phyloP scores from a whole-genome alignment of 1,140 invertebrate genomes.

The Caenorhabditis inopinata region DNA sequence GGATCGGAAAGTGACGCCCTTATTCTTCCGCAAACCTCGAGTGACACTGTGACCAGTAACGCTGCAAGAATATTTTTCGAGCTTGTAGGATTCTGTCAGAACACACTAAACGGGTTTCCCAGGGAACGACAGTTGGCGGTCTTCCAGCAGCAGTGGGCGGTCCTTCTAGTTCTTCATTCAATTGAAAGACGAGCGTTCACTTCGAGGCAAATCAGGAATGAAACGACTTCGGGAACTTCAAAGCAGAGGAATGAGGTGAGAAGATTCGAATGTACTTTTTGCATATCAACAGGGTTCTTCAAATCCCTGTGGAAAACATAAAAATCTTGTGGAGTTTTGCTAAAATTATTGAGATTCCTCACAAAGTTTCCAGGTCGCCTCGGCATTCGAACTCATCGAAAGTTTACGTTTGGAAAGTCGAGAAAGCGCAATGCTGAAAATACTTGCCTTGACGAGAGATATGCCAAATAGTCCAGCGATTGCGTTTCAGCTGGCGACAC shows the following conservation, averaged over 20 bases:
- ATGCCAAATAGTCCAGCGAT: background rate
- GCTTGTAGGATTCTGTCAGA: constrained; percentile 13
- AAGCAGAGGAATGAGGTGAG: background rate
- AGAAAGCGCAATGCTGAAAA: constrained; percentile 7
- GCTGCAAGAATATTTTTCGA: constrained; percentile 42
- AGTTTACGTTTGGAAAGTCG: background rate
- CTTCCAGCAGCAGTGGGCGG: constrained; percentile 28
- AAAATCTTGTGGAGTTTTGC: too few relatives aligned
- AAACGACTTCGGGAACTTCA: background rate
- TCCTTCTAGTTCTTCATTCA: background rate
- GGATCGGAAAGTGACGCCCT: constrained; percentile 34
- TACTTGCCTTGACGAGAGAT: background rate
- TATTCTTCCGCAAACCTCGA: background rate
- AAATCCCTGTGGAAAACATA: too few relatives aligned
- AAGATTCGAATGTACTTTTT: too few relatives aligned
- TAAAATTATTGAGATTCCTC: too few relatives aligned
- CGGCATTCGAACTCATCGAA: constrained; percentile 24
- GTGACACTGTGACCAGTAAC: constrained; percentile 20
- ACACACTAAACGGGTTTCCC: background rate
- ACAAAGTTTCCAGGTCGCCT: constrained; percentile 6
- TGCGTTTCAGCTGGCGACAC: constrained; percentile 18
- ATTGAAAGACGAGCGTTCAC: background rate
- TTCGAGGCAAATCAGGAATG: constrained; percentile 3
- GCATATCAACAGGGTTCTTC: too few relatives aligned
- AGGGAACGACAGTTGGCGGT: background rate